A percentile compares a stretch with the other conserved stretches of the same genome.
These are phyloP conservation scores for Agrotis ipsilon DNA, from an alignment of 2,888 invertebrate genomes.

Conservation along the genomic window DNA sequence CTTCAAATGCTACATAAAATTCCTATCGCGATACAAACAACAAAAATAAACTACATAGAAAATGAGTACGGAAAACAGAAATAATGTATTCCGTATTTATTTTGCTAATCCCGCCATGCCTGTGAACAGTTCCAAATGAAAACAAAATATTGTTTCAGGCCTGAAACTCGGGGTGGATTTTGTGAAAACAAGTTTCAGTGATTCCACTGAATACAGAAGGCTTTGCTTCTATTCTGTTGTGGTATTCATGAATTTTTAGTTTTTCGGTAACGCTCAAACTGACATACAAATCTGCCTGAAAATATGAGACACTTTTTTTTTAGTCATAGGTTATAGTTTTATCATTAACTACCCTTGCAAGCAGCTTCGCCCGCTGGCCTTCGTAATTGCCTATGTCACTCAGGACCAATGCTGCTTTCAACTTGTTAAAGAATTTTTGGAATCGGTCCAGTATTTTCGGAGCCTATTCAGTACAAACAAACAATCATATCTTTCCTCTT, in stretches of 20 bases:
- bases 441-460: no score
- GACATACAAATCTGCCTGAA: no score
- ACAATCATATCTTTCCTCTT: no score
- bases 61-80: slow-evolving; percentile 28
- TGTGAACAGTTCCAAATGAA: slow-evolving; percentile 65
- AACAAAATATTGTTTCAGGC: slow-evolving; percentile 74
- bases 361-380: no score
- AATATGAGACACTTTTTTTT: no score
- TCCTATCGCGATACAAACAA: slow-evolving; percentile 10
- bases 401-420: no score
- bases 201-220: slow-evolving; percentile 30
- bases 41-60: slow-evolving; percentile 29
- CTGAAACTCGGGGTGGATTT: slow-evolving; percentile 50
- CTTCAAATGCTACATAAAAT: slow-evolving; percentile 7
- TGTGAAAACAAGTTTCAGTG: slow-evolving; percentile 61
- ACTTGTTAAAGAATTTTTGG: no score
- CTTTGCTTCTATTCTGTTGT: neutral
- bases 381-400: no score
- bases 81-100: slow-evolving; percentile 63
- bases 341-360: no score
- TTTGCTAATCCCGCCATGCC: slow-evolving; percentile 65
- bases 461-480: no score
- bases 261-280: no score
- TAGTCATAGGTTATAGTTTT: no score
- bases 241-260: slow-evolving; percentile 4